Conservation (phyloP, 1,140 invertebrate species). For the Polypedilum vanderplanki region DNA sequence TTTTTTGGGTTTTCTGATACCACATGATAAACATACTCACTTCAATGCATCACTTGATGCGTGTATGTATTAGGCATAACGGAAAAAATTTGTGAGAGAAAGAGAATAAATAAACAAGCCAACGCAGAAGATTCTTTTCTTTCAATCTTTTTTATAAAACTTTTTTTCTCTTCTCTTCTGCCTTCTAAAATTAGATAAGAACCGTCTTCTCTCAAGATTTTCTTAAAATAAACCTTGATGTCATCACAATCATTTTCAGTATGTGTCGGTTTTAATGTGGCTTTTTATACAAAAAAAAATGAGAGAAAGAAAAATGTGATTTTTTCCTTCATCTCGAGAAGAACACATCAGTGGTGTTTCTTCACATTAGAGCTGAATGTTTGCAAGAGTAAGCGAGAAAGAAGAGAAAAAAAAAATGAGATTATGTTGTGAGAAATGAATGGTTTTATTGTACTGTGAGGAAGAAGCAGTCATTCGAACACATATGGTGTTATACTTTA, state of each 20-base stretch:
- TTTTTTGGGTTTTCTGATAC: not conserved
- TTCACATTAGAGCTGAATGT: not conserved
- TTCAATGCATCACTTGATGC: not conserved
- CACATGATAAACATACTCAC: constrained; percentile 4
- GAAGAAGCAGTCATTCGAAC: not conserved
- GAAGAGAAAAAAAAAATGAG: not conserved
- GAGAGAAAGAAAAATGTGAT: constrained; percentile 13
- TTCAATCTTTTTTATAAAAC: not conserved
- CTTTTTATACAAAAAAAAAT: constrained; percentile 15
- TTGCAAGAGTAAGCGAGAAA: no score
- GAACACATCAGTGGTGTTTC: constrained; percentile 11
- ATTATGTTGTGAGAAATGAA: constrained; percentile 19
- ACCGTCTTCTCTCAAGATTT: constrained; percentile 23
- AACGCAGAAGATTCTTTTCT: constrained; percentile 4
- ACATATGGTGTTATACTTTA: constrained; percentile 18
- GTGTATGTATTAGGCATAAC: constrained; percentile 16
- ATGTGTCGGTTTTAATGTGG: constrained; percentile 27
- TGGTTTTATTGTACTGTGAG: not conserved
- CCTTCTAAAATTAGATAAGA: constrained; percentile 25
- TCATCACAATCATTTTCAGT: constrained; percentile 29
- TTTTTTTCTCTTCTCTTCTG: not conserved
- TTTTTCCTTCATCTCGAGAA: not conserved
- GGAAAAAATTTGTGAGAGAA: not conserved
- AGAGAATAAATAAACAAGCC: constrained; percentile 18
- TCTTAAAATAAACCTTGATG: constrained; percentile 28